Base-by-base conservation (phyloP, 2,888 invertebrate species). In the Morinoia aosen region DNA sequence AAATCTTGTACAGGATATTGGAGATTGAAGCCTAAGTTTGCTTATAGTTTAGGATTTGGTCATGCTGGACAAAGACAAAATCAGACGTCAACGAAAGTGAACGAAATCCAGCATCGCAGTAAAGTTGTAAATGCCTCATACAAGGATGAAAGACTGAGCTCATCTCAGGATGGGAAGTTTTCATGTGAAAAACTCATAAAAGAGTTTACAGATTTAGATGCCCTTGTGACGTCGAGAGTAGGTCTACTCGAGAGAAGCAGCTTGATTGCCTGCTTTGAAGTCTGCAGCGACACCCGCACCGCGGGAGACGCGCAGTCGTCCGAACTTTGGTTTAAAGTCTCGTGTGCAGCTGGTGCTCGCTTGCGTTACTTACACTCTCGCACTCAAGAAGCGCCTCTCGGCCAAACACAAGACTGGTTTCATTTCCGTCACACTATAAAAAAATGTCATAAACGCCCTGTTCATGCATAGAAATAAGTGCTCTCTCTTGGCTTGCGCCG, bases 361-460 rank as follows among this genome's bases (percentile, higher is more conserved):
- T 39, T 8, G n/a, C 48, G 93, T 33, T 93, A 93, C 93, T 93
- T 93, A 93, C 93, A 39, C 57, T 33, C 40, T 16, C 93, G 58
- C 8, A 57, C 12, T 12, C 93, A 57, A 93, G 93, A 93, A 93
- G 93, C 93, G 57, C 93, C 93, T 93, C 93, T 93, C 57, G 25
- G 33, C 93, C 93, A 93, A 93, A 57, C 57, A 48, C 93, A 33
- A 57, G 93, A 33, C 93, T 93, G 56, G 93, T 93, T 93, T 93
- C 93, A 93, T 93, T 93, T 93, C 93, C 93, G 93, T 93, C 93
- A 93, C 93, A 39, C 93, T 93, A 93, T 93, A 93, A 93, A 93
- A 93, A 93, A 57, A 93, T 93, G 93, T 93, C 93, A 93, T 93
- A 93, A 93, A 93, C 39, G 93, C 93, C 57, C 93, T 93, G 93